phyloP scores from a whole-genome alignment of 2,113 vertebrate genomes.

The Dunckerocampus dactyliophorus region DNA sequence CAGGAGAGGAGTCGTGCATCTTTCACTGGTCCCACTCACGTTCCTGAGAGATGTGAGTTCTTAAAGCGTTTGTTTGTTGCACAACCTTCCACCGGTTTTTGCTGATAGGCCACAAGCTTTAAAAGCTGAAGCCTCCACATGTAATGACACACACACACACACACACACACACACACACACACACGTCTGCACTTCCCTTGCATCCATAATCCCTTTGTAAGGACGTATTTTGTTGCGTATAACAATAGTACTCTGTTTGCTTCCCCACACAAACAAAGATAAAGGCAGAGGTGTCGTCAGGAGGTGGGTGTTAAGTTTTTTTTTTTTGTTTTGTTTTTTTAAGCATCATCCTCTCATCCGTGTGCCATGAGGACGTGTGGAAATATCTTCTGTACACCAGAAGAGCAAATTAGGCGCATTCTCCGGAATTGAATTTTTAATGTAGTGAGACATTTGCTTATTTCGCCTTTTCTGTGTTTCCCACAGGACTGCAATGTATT shows the following conservation, averaged over 20 bases:
- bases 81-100: slow-evolving; percentile 19
- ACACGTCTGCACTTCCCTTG: background rate
- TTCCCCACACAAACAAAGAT: slow-evolving; percentile 21
- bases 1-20: no score
- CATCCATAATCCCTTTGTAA: slow-evolving; percentile 15
- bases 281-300: slow-evolving; percentile 29
- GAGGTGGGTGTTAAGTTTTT: no score
- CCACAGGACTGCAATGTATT: no score
- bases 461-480: no score
- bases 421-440: no score
- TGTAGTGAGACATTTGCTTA: no score
- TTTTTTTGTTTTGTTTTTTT: no score
- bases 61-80: background rate
- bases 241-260: slow-evolving; percentile 31
- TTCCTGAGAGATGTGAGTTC: slow-evolving; percentile 8
- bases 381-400: no score
- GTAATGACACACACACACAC: no score
- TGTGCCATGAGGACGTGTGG: no score
- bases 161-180: background rate
- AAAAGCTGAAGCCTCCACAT: slow-evolving; percentile 1
- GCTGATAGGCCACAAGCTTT: background rate
- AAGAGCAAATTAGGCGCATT: no score
- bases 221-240: slow-evolving; percentile 26
- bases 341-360: no score
- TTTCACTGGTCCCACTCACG: background rate